Percentiles rank a stretch among this genome's conserved stretches.
phyloP scores from a whole-genome alignment of 2,888 invertebrate species.

The Xylota sylvarum region DNA sequence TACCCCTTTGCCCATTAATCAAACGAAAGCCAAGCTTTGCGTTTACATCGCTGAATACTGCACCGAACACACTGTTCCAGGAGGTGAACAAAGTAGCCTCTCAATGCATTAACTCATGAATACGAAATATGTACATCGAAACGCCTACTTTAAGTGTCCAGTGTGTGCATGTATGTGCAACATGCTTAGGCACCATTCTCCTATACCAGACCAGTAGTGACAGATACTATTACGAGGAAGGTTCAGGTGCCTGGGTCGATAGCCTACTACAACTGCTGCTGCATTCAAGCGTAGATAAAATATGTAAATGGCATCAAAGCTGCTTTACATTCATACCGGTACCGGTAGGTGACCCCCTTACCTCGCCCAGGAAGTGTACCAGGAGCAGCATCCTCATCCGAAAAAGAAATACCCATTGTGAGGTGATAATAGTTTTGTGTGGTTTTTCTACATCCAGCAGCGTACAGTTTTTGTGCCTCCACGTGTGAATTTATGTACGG shows the following conservation, averaged over 20 bases:
- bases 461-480: conserved; percentile 24
- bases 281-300: conserved; percentile 64
- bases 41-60: conserved; percentile 1
- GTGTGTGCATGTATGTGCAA: conserved; percentile 19
- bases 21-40: conserved; percentile 45
- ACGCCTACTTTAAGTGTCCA: conserved; percentile 52
- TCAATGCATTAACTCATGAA: conserved; percentile 64
- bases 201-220: conserved; percentile 32
- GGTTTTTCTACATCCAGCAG: conserved; percentile 33
- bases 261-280: not conserved
- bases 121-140: conserved; percentile 50
- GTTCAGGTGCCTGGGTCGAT: conserved; percentile 23
- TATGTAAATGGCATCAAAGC: conserved; percentile 67
- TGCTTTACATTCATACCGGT: conserved; percentile 39
- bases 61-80: conserved; percentile 26
- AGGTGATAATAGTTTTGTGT: conserved; percentile 64
- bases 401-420: conserved; percentile 29
- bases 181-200: conserved; percentile 23
- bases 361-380: not conserved
- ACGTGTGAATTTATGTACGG: conserved; percentile 5
- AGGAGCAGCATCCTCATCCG: conserved; percentile 21
- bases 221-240: conserved; percentile 26
- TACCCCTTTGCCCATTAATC: conserved; percentile 63
- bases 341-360: conserved; percentile 1
- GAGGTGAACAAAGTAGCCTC: conserved; percentile 52